Evolutionary conservation across 1,140 invertebrate species (phyloP).

Genomic region (Pararge aegeria): DNA sequence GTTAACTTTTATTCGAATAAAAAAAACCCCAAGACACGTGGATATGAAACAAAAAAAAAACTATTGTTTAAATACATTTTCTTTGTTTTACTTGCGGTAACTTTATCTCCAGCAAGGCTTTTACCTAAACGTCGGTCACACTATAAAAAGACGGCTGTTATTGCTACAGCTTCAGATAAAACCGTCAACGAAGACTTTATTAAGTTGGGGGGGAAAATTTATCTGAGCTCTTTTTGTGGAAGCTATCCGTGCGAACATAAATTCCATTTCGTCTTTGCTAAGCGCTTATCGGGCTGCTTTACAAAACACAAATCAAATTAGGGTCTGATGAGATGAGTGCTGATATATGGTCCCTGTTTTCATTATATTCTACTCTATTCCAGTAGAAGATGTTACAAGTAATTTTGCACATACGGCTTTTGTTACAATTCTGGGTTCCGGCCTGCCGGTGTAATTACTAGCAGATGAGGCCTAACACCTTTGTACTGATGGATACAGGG

Average conservation of each 20-base stretch:
- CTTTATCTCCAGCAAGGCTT: not conserved
- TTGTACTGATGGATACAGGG: too few relatives aligned
- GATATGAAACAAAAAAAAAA: not conserved
- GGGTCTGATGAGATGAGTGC: slow-evolving; percentile 3
- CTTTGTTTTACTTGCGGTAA: not conserved
- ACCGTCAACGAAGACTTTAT: slow-evolving; percentile 58
- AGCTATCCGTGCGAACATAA: slow-evolving; percentile 56
- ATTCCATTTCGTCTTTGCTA: slow-evolving; percentile 54
- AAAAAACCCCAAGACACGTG: too few relatives aligned
- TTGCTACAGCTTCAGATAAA: slow-evolving; percentile 44
- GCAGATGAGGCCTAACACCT: too few relatives aligned
- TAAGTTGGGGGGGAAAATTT: slow-evolving; percentile 58
- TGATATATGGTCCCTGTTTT: not conserved
- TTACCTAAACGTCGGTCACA: slow-evolving; percentile 16
- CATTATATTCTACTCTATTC: too few relatives aligned
- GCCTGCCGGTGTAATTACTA: too few relatives aligned
- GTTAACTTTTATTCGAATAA: too few relatives aligned
- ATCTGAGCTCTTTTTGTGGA: slow-evolving; percentile 53
- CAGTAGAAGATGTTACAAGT: too few relatives aligned
- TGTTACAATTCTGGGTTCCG: too few relatives aligned
- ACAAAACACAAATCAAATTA: slow-evolving; percentile 62
- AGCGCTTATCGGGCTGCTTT: slow-evolving; percentile 52
- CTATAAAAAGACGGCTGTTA: slow-evolving; percentile 20
- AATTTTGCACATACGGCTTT: too few relatives aligned
- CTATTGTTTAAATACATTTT: not conserved